These are phyloP conservation scores for Agrypnus murinus DNA, from an alignment of 2,888 invertebrate species.

Conservation along the genomic window DNA sequence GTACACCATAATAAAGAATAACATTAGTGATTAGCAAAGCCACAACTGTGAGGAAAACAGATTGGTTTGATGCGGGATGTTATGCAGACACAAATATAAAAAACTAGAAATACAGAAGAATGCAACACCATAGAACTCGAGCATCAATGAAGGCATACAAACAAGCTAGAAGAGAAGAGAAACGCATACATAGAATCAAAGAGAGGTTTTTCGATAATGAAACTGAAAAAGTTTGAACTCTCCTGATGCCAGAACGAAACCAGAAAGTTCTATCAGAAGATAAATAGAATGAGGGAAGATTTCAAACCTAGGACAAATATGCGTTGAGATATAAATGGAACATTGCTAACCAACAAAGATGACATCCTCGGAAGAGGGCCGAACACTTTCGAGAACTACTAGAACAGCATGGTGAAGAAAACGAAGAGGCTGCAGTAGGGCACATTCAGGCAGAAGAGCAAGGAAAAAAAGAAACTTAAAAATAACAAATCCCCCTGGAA, in stretches of 20 bases:
- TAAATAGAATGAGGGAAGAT: background rate
- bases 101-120: conserved; percentile 8
- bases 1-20: too few species aligned
- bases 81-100: too few species aligned
- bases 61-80: too few species aligned
- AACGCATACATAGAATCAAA: background rate
- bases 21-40: too few species aligned
- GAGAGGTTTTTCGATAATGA: background rate
- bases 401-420: too few species aligned
- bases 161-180: conserved; percentile 1
- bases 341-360: background rate
- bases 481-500: conserved; percentile 8
- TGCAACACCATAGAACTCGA: background rate
- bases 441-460: background rate
- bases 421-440: background rate
- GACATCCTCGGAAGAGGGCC: background rate
- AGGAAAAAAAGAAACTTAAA: conserved; percentile 9
- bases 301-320: background rate
- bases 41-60: too few species aligned
- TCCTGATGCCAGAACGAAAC: background rate
- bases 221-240: background rate
- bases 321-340: background rate
- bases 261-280: background rate
- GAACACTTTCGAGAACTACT: conserved; percentile 6
- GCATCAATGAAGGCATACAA: background rate